Base-by-base conservation (phyloP, 2,888 invertebrate genomes). In the Ophion costatus region DNA sequence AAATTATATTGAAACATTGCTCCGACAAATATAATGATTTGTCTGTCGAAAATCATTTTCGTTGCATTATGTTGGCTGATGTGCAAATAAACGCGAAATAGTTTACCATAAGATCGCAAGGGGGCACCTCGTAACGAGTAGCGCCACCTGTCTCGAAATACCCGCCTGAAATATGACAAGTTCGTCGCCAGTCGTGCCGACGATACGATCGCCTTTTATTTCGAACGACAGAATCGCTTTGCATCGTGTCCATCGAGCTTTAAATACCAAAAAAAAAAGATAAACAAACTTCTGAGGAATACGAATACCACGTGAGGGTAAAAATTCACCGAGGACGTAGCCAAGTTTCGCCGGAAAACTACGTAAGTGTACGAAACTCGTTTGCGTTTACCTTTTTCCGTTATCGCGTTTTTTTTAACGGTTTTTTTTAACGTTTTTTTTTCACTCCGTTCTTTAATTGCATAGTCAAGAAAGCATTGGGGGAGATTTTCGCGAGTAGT, bases 1-100 rank as follows among this genome's bases (percentile, higher is more conserved):
- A 87, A 87, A 89, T 89, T 88, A 88, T 89, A 83, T 83, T 59
- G 81, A 88, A 51, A 76, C 82, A 85, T 86, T 86, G 86, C 80
- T 87, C 67, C 83, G 51, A 83, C n/a, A 76, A 77, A 42, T 42
- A 20, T 29, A 42, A 2, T 14, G 63, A 9, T 61, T 71, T 73
- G 17, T 71, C 64, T 57, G 9, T 33, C 2, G 11, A 22, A 29
- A 51, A 63, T 29, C 14, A 71, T 24, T 6, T 67, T 57, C 42
- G 14, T 7, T 0, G 1, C 9, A 9, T 57, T 56, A 29, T 11
- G 3, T 11, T 4, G 45, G 45, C 14, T 45, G 24, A 17, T 22
- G 2, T 7, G 22, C 5, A 17, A 17, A 45, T 45, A 38, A 38
- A 9, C 38, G 14, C 51, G 51, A 14, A 14, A 51, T 51, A 51